phyloP scores from a whole-genome alignment of 2,888 invertebrate species.

The Osmoderma eremita region DNA sequence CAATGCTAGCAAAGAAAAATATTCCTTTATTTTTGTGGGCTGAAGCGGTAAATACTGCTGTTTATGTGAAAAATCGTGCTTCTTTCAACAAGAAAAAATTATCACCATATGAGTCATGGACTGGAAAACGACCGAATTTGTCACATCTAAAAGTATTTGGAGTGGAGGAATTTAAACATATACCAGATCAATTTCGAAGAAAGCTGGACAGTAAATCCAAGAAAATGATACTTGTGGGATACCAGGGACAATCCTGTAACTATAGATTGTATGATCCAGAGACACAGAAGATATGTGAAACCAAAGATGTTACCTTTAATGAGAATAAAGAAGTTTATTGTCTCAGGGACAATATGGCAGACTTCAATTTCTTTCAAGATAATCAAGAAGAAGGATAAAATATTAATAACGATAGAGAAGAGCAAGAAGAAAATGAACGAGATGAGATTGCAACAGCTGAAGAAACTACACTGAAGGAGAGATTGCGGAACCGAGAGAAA shows the following conservation, averaged over 20 bases:
- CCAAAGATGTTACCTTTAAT: not conserved
- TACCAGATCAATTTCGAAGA: constrained; percentile 38
- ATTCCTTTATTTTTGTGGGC: constrained; percentile 4
- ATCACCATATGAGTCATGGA: constrained; percentile 40
- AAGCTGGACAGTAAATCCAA: constrained; percentile 37
- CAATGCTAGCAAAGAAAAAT: constrained; percentile 33
- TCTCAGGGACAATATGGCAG: not conserved
- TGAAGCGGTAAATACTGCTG: constrained; percentile 14
- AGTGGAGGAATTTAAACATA: constrained; percentile 25
- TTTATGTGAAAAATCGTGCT: constrained; percentile 19
- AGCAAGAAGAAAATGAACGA: not conserved
- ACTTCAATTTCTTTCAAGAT: not conserved
- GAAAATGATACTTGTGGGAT: constrained; percentile 34
- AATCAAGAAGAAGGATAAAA: not conserved
- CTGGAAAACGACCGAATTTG: constrained; percentile 29
- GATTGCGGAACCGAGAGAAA: not conserved
- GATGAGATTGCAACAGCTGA: not conserved
- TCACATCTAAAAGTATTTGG: constrained; percentile 36
- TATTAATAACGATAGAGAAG: not conserved
- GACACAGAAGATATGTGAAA: not conserved
- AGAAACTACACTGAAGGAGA: not conserved
- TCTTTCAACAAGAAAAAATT: constrained; percentile 4
- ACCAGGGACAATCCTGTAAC: constrained; percentile 15
- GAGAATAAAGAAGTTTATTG: too few relatives aligned
- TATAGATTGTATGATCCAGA: constrained; percentile 35